Evolutionary conservation across 2,113 vertebrate species (phyloP).

Genomic region (Tenrec ecaudatus): DNA sequence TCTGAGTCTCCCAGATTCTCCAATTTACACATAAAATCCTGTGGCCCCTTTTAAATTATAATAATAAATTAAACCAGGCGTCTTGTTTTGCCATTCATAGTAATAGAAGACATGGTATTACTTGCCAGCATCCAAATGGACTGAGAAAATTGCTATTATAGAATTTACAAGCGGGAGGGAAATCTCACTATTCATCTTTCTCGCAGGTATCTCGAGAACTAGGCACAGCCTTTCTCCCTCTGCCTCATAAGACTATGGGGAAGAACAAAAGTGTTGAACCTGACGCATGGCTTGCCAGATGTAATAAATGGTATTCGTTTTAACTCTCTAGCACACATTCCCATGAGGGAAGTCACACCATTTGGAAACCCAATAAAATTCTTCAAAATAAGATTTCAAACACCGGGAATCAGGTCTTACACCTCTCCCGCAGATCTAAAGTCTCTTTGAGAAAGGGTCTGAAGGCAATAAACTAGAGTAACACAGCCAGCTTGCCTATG

Average conservation of each 20-base stretch:
- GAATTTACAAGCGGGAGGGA: neutral
- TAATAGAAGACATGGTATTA: neutral
- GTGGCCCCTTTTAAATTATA: neutral
- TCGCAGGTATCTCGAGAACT: slow-evolving; percentile 24
- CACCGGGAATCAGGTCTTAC: neutral
- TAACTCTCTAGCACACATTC: slow-evolving; percentile 32
- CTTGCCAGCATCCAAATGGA: neutral
- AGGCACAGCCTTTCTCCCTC: neutral
- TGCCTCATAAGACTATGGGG: neutral
- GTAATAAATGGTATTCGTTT: neutral
- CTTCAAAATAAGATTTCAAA: slow-evolving; percentile 15
- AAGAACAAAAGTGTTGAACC: slow-evolving; percentile 47
- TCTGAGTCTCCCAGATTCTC: neutral
- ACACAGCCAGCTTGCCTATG: neutral
- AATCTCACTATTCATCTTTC: neutral
- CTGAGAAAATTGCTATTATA: neutral
- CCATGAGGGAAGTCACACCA: slow-evolving; percentile 5
- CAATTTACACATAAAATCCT: slow-evolving; percentile 12
- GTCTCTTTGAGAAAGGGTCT: neutral
- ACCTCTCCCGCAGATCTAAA: neutral
- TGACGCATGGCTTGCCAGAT: neutral
- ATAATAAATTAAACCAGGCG: neutral
- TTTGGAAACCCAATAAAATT: neutral
- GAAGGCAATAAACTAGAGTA: neutral
- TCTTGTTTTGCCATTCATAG: neutral